Conservation (phyloP, 2,888 invertebrate genomes). For the Morinoia aosen region DNA sequence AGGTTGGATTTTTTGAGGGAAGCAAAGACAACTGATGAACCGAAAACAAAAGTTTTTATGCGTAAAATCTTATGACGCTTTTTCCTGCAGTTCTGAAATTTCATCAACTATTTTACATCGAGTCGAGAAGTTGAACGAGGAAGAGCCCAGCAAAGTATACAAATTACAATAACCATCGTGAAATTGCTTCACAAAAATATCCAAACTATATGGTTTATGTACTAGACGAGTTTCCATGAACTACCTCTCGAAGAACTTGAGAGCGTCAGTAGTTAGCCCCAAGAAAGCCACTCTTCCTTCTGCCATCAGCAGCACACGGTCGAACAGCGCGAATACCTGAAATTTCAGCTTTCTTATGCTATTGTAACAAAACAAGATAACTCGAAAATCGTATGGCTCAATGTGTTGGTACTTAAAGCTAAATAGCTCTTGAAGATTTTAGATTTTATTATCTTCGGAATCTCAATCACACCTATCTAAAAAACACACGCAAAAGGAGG, state of each 20-base stretch:
- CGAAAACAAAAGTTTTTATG: too few species aligned
- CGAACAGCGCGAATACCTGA: constrained; percentile 84
- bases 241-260: constrained; percentile 85
- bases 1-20: too few species aligned
- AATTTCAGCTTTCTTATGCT: neutral
- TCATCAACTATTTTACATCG: too few species aligned
- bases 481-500: too few species aligned
- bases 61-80: too few species aligned
- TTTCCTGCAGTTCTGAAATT: too few species aligned
- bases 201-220: neutral
- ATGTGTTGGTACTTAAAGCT: neutral
- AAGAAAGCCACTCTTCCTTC: constrained; percentile 88
- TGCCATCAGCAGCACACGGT: constrained; percentile 88
- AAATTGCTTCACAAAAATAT: too few species aligned
- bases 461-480: too few species aligned
- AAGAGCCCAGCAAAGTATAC: too few species aligned
- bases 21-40: too few species aligned
- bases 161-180: too few species aligned
- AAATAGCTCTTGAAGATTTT: neutral
- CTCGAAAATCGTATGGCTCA: neutral
- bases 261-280: constrained; percentile 85
- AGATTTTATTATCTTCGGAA: neutral
- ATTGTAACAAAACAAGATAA: neutral
- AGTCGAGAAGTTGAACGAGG: too few species aligned
- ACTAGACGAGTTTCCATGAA: constrained; percentile 69